Conservation (phyloP, 2,888 invertebrate species). For the Rambutsinella grinnellia region DNA sequence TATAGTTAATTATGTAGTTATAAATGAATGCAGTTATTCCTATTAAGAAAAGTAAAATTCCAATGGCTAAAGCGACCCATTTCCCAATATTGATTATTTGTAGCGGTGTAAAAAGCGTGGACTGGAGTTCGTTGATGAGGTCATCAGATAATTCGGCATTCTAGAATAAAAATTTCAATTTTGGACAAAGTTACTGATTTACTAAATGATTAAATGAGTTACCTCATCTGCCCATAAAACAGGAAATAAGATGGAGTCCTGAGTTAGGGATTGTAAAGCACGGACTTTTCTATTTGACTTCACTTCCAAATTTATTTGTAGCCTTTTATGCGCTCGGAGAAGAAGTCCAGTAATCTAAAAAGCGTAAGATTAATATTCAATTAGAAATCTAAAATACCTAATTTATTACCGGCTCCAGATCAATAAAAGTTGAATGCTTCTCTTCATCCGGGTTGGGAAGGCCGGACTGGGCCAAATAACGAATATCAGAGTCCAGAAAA, state of each 20-base stretch:
- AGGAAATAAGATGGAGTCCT: constrained; percentile 21
- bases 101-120: constrained; percentile 22
- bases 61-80: constrained; percentile 38
- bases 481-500: constrained; percentile 7
- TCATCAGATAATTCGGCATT: constrained; percentile 20
- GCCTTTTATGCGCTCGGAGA: constrained; percentile 30
- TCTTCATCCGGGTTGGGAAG: neutral
- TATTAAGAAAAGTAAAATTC: constrained; percentile 18
- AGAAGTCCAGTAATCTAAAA: constrained; percentile 38
- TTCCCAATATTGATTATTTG: constrained; percentile 20
- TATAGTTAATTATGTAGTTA: no score
- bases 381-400: no score
- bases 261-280: neutral
- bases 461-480: neutral
- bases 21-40: no score
- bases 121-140: constrained; percentile 28
- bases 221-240: constrained; percentile 44
- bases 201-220: neutral
- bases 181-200: no score
- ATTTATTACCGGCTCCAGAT: constrained; percentile 39
- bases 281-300: neutral
- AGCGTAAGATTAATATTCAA: neutral
- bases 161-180: neutral
- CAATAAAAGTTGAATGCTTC: constrained; percentile 35
- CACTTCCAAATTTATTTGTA: constrained; percentile 43